Evolutionary conservation across 2,797 vertebrate genomes (phyloP).

Genomic region (Acipenser ruthenus): DNA sequence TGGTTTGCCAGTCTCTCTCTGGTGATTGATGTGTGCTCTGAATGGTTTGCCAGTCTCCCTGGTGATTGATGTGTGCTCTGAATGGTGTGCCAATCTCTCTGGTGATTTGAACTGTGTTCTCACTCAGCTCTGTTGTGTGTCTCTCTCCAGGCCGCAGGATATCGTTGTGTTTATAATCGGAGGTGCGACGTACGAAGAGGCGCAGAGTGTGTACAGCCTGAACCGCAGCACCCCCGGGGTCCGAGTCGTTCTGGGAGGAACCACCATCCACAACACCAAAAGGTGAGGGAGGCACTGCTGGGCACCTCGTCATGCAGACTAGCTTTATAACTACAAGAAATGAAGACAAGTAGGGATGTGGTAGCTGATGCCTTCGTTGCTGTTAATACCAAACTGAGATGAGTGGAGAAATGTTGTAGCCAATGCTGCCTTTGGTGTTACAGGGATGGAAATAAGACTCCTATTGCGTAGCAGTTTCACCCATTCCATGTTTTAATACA

Average conservation of each 20-base stretch:
- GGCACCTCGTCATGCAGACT: neutral
- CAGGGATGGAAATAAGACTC: neutral
- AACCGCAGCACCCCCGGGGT: constrained; percentile 83
- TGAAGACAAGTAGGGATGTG: constrained; percentile 3
- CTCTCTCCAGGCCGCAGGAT: constrained; percentile 75
- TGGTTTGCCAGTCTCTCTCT: no score
- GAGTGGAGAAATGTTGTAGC: neutral
- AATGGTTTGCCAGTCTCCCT: neutral
- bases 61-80: neutral
- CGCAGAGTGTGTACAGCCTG: constrained; percentile 80
- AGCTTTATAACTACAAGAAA: neutral
- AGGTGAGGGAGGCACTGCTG: constrained; percentile 53
- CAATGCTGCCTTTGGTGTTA: neutral
- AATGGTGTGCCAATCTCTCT: neutral
- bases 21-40: no score
- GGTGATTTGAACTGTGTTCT: neutral
- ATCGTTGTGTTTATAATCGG: constrained; percentile 86
- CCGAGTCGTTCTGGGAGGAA: constrained; percentile 83
- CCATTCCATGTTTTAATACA: no score
- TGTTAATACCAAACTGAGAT: constrained; percentile 1
- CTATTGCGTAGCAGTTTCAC: no score
- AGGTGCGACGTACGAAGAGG: constrained; percentile 87
- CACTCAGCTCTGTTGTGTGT: neutral
- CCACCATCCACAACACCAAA: constrained; percentile 81
- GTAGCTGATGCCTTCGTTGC: neutral